These are phyloP conservation scores for Scrobipalpa atriplicella DNA, from an alignment of 2,888 invertebrate genomes.

Conservation along the genomic window DNA sequence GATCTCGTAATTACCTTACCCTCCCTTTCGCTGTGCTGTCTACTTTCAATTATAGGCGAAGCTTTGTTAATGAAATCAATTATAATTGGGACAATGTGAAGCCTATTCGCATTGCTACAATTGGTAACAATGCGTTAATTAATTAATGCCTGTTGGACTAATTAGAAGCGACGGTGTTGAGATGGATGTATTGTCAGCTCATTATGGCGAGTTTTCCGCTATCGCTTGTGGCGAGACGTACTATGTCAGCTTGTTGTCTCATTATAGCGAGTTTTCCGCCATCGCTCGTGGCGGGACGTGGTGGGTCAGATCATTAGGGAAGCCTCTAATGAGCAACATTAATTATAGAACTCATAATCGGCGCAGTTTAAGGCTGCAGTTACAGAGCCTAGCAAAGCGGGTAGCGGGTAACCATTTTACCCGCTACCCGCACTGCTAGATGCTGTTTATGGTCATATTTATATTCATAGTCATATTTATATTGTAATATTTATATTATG, in stretches of 20 bases:
- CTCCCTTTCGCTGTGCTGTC: slow-evolving; percentile 78
- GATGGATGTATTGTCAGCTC: slow-evolving; percentile 33
- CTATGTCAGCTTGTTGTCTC: no score
- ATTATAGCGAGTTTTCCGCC: background rate
- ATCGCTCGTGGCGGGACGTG: background rate
- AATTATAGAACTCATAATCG: slow-evolving; percentile 35
- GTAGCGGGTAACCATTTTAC: background rate
- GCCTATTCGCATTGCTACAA: slow-evolving; percentile 58
- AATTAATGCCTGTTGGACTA: slow-evolving; percentile 52
- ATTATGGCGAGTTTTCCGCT: slow-evolving; percentile 49
- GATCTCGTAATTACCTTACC: slow-evolving; percentile 83
- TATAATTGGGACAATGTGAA: slow-evolving; percentile 75
- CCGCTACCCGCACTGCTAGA: background rate
- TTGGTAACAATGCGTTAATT: slow-evolving; percentile 59
- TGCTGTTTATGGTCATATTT: no score
- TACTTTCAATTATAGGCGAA: slow-evolving; percentile 80
- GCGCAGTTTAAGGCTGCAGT: slow-evolving; percentile 7
- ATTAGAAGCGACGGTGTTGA: slow-evolving; percentile 31
- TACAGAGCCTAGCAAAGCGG: background rate
- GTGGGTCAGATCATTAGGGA: slow-evolving; percentile 52
- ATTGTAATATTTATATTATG: no score
- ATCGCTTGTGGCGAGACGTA: slow-evolving; percentile 40
- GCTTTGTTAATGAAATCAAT: slow-evolving; percentile 79
- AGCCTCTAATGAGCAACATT: slow-evolving; percentile 56
- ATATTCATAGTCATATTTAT: no score